Evolutionary conservation across 2,888 invertebrate species (phyloP).

Genomic region (Heterodera filipjevi): DNA sequence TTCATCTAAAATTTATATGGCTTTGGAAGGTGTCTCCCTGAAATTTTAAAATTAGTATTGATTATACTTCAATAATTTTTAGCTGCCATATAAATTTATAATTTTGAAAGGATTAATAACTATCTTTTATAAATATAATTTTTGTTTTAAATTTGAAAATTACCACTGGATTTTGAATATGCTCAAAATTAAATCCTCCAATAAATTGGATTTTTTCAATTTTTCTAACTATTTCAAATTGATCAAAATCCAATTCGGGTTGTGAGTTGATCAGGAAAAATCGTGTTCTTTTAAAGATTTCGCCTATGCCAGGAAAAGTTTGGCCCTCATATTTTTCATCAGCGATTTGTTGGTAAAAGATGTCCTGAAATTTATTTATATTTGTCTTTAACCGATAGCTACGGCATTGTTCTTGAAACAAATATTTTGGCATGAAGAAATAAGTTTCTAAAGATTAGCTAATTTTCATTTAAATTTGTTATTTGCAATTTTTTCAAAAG

Average conservation of each 20-base stretch:
- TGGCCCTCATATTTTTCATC: not conserved
- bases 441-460: too few species aligned
- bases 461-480: too few species aligned
- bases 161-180: not conserved
- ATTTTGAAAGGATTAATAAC: not conserved
- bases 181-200: conserved; percentile 3
- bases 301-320: not conserved
- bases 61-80: not conserved
- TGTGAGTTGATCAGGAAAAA: not conserved
- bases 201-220: conserved; percentile 18
- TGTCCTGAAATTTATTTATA: not conserved
- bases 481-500: too few species aligned
- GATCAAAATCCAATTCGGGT: conserved; percentile 12
- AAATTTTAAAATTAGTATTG: too few species aligned
- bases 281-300: not conserved
- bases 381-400: too few species aligned
- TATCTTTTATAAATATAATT: not conserved
- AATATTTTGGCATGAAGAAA: too few species aligned
- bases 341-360: not conserved
- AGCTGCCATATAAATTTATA: not conserved
- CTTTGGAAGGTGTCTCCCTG: too few species aligned
- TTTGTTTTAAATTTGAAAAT: not conserved
- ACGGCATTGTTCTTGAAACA: too few species aligned
- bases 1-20: too few species aligned
- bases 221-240: not conserved